A percentile compares a stretch with the other conserved stretches of the same genome.
Conservation (phyloP, 2,888 invertebrate species). For the Thera britannica region DNA sequence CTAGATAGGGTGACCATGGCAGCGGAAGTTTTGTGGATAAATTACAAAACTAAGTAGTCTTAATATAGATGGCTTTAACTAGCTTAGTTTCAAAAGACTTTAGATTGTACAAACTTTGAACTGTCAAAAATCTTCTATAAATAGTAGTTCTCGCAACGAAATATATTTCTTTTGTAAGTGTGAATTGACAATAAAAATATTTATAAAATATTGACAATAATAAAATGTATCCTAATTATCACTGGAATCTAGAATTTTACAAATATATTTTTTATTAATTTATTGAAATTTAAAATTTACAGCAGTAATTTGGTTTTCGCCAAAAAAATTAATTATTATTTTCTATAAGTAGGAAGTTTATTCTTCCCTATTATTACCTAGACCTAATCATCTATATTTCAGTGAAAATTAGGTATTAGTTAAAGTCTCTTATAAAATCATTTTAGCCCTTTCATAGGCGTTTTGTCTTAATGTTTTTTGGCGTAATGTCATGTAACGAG, state of each 20-base stretch:
- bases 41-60: constrained; percentile 47
- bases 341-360: no score
- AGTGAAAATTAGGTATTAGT: constrained; percentile 2
- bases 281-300: neutral
- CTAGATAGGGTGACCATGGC: neutral
- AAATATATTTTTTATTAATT: constrained; percentile 1
- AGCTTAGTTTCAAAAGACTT: constrained; percentile 81
- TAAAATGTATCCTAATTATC: constrained; percentile 7
- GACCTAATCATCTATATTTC: neutral
- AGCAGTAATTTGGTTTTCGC: no score
- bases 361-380: no score
- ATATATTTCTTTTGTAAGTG: constrained; percentile 26
- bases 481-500: neutral
- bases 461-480: neutral
- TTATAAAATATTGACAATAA: constrained; percentile 27
- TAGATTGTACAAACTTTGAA: constrained; percentile 51
- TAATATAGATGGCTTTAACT: constrained; percentile 83
- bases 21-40: neutral
- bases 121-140: constrained; percentile 15
- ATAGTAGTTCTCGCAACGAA: constrained; percentile 39
- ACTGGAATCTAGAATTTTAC: neutral
- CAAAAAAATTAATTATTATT: no score
- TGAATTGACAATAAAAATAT: constrained; percentile 39
- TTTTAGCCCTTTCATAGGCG: neutral
- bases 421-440: constrained; percentile 1